phyloP scores from a whole-genome alignment of 2,888 invertebrate genomes.

The Eupeodes luniger region DNA sequence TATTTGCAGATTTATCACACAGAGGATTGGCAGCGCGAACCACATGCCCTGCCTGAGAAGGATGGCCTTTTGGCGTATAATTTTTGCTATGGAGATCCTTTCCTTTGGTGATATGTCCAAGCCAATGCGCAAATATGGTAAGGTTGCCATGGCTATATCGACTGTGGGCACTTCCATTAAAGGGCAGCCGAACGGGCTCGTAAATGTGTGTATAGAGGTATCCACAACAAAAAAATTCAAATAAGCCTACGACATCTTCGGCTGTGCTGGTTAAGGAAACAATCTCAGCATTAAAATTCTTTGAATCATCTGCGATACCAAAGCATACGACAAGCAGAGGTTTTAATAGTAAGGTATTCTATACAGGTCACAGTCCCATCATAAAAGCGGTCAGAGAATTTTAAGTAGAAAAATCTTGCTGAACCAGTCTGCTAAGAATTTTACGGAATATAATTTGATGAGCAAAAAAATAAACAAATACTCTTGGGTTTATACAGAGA shows the following conservation, averaged over 20 bases:
- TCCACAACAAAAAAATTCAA: conserved; percentile 56
- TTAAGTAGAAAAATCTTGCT: conserved; percentile 66
- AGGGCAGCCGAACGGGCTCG: conserved; percentile 43
- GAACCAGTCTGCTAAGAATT: conserved; percentile 58
- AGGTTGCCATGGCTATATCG: conserved; percentile 41
- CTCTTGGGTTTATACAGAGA: conserved; percentile 7
- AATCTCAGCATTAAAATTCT: conserved; percentile 75
- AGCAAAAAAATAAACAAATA: conserved; percentile 23
- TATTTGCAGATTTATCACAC: conserved; percentile 77
- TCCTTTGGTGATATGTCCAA: conserved; percentile 40
- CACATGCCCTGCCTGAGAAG: conserved; percentile 41
- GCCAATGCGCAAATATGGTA: conserved; percentile 58
- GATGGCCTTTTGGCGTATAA: conserved; percentile 41
- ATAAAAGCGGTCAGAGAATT: conserved; percentile 53
- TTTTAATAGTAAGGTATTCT: background rate
- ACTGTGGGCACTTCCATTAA: conserved; percentile 63
- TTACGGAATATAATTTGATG: conserved; percentile 56
- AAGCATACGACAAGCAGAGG: conserved; percentile 17
- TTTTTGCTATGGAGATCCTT: conserved; percentile 24
- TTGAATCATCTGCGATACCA: conserved; percentile 58
- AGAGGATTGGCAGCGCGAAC: conserved; percentile 74
- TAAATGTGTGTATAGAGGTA: background rate
- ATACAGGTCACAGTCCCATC: background rate
- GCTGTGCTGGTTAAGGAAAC: conserved; percentile 53
- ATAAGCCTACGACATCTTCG: conserved; percentile 66